Percentiles rank a stretch among this genome's conserved stretches.
Conservation (phyloP, 2,113 vertebrate species). For the Plecotus auritus region DNA sequence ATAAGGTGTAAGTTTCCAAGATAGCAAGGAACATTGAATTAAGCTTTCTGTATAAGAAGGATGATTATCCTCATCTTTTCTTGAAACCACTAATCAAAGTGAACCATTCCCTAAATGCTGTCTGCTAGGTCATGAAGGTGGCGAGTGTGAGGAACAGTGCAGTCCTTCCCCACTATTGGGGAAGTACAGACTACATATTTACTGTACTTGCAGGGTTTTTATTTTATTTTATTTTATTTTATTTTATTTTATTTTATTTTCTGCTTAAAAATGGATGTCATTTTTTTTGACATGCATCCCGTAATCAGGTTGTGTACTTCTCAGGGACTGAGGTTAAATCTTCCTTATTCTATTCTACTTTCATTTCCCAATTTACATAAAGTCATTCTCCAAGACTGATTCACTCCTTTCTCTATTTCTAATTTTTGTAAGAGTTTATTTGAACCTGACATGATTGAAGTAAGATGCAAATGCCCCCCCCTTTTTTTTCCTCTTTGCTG, state of each 20-base stretch:
- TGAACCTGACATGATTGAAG: not conserved
- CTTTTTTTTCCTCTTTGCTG: not conserved
- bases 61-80: not conserved
- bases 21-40: not conserved
- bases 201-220: not conserved
- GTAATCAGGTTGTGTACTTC: not conserved
- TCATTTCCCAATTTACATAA: not conserved
- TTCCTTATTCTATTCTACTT: not conserved
- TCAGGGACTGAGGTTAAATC: not conserved
- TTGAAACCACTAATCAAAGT: not conserved
- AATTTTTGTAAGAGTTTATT: not conserved
- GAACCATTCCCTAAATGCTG: not conserved
- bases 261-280: not conserved
- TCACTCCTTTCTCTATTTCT: not conserved
- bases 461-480: not conserved
- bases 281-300: not conserved
- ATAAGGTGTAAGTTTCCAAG: constrained; percentile 41
- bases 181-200: not conserved
- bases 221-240: not conserved
- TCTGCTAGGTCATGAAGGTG: not conserved
- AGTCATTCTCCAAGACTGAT: not conserved
- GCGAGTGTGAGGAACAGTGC: not conserved
- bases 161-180: not conserved
- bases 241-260: not conserved
- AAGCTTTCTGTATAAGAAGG: not conserved